Conservation (phyloP, 2,888 invertebrate species). For the Osedax fenrisi region DNA sequence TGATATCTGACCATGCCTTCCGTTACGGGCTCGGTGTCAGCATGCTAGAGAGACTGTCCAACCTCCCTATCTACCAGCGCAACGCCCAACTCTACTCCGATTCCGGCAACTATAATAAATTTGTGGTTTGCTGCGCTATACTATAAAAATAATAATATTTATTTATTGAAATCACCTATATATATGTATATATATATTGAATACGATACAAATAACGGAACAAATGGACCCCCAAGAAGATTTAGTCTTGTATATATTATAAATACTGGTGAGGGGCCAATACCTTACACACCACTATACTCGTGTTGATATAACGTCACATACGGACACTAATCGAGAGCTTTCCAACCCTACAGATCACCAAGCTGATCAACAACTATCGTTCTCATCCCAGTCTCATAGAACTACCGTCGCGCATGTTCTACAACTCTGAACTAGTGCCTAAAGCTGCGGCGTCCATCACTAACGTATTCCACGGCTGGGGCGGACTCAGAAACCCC, state of each 20-base stretch:
- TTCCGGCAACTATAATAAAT: constrained; percentile 66
- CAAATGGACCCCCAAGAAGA: no score
- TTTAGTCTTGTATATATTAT: no score
- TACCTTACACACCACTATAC: no score
- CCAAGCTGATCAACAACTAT: constrained; percentile 74
- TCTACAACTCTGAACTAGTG: constrained; percentile 69
- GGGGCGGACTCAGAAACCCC: constrained; percentile 41
- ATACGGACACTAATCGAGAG: no score
- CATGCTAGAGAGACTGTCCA: constrained; percentile 62
- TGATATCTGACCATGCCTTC: constrained; percentile 59
- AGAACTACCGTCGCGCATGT: constrained; percentile 64
- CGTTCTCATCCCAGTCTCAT: constrained; percentile 68
- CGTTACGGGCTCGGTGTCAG: constrained; percentile 64
- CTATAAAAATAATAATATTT: no score
- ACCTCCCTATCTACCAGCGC: constrained; percentile 61
- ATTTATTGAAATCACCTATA: no score
- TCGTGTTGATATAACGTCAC: no score
- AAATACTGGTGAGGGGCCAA: no score
- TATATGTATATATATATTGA: no score
- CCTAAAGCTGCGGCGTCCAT: constrained; percentile 52
- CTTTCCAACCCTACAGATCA: no score
- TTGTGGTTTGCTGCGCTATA: no score
- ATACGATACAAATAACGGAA: no score
- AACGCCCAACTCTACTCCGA: constrained; percentile 53
- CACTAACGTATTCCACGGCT: constrained; percentile 42